A percentile compares a stretch with the other conserved stretches of the same genome.
Conservation (phyloP, 2,888 invertebrate species). For the Scaptomyza caliginosa region DNA sequence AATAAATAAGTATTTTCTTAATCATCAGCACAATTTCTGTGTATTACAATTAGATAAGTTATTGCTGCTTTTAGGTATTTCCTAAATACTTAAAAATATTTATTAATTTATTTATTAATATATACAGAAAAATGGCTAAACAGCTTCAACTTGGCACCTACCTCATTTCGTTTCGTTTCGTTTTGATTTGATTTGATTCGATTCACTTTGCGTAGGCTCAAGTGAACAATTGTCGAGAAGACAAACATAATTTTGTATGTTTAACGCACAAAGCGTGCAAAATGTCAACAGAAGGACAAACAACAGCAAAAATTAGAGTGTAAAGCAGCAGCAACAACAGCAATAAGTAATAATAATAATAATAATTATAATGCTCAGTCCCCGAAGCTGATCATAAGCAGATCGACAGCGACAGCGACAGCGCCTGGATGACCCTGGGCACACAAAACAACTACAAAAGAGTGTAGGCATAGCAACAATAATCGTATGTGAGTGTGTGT, state of each 20-base stretch:
- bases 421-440: conserved; percentile 60
- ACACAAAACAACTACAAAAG: conserved; percentile 24
- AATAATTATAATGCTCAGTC: conserved; percentile 66
- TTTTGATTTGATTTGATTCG: conserved; percentile 13
- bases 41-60: neutral
- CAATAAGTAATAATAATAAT: conserved; percentile 24
- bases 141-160: conserved; percentile 26
- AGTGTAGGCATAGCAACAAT: conserved; percentile 17
- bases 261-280: conserved; percentile 67
- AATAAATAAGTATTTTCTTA: neutral
- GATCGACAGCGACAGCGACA: conserved; percentile 52
- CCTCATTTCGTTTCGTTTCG: conserved; percentile 12
- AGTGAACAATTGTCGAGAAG: conserved; percentile 26
- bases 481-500: neutral
- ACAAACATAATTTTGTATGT: conserved; percentile 15
- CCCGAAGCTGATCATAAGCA: conserved; percentile 73
- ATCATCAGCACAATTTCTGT: conserved; percentile 6
- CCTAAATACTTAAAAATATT: conserved; percentile 3
- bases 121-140: conserved; percentile 14
- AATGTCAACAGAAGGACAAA: conserved; percentile 80
- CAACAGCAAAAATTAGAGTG: conserved; percentile 49
- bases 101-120: conserved; percentile 7
- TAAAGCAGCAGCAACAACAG: conserved; percentile 31
- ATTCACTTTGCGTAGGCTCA: conserved; percentile 37
- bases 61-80: conserved; percentile 15